These are phyloP conservation scores for Rostratula benghalensis DNA, from an alignment of 2,113 vertebrate genomes.

Conservation along the genomic window DNA sequence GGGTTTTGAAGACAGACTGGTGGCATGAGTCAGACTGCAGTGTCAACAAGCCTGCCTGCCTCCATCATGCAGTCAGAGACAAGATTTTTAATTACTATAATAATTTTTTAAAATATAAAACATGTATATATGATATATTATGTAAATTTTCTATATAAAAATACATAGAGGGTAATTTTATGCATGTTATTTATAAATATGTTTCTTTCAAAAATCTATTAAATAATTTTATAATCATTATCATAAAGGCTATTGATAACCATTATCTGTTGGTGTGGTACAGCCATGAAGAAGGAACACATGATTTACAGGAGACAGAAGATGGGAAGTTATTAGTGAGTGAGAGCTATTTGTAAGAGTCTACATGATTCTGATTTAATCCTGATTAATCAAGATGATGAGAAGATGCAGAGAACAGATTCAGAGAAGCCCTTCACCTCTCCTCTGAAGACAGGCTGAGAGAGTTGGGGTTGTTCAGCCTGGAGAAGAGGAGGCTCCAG, in stretches of 20 bases:
- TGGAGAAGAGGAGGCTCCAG: background rate
- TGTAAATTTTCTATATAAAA: background rate
- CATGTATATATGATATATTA: background rate
- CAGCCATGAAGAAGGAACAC: background rate
- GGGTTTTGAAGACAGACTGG: background rate
- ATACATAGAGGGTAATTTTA: background rate
- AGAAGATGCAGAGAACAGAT: background rate
- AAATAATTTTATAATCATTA: background rate
- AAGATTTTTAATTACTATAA: background rate
- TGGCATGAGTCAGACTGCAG: background rate
- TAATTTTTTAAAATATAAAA: background rate
- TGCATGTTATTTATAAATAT: background rate
- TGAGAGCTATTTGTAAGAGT: background rate
- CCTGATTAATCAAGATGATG: background rate
- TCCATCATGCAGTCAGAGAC: background rate
- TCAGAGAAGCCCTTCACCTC: background rate
- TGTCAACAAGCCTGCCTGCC: background rate
- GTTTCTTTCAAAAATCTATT: background rate
- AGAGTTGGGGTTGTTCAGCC: background rate
- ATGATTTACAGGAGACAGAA: background rate
- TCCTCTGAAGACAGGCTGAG: background rate
- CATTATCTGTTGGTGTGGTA: background rate
- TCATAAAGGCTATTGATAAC: background rate
- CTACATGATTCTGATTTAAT: background rate
- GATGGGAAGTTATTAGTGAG: background rate